Conservation (phyloP, 2,888 invertebrate species). For the Tinea semifulvella region DNA sequence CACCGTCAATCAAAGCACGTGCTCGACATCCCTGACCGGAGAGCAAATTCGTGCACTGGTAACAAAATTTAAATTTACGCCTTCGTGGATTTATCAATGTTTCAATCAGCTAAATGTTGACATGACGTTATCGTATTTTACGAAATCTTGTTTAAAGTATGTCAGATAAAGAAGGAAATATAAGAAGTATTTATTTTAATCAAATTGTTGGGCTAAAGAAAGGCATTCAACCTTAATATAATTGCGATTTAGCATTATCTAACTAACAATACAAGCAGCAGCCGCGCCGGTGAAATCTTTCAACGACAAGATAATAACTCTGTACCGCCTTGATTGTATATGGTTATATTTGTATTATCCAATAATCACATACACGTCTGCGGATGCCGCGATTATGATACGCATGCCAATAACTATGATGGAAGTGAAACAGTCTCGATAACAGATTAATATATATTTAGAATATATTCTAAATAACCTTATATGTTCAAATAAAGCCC, state of each 20-base stretch:
- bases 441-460: too few relatives aligned
- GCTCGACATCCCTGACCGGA: neutral
- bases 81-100: conserved; percentile 7
- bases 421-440: neutral
- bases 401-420: neutral
- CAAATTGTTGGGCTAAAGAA: too few relatives aligned
- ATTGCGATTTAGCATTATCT: conserved; percentile 9
- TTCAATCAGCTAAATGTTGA: neutral
- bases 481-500: too few relatives aligned
- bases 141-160: too few relatives aligned
- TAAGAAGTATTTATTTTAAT: too few relatives aligned
- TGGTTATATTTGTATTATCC: conserved; percentile 4
- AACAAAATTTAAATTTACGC: neutral
- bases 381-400: neutral
- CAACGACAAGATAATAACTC: conserved; percentile 5
- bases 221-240: too few relatives aligned
- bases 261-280: neutral
- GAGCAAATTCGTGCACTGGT: conserved; percentile 3
- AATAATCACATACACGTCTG: neutral
- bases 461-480: too few relatives aligned
- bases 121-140: too few relatives aligned
- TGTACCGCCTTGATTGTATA: neutral
- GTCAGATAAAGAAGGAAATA: too few relatives aligned
- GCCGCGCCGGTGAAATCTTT: conserved; percentile 5
- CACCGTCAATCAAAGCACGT: conserved; percentile 9